These are phyloP conservation scores for Probaryconus sp. DNA, from an alignment of 1,140 invertebrate genomes.

Conservation along the genomic window DNA sequence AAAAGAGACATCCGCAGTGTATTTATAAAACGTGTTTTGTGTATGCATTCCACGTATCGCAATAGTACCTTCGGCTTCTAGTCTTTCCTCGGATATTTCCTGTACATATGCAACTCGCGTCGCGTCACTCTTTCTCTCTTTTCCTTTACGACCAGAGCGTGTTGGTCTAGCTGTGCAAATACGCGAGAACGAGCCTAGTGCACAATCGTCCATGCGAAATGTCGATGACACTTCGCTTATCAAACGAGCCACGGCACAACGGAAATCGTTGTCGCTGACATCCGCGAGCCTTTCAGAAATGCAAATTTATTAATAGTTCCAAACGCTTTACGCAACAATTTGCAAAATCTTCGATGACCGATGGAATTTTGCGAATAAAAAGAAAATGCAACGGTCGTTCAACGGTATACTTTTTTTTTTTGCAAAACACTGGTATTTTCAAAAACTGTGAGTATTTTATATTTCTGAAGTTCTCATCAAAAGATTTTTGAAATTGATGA, in stretches of 20 bases:
- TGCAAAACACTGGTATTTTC: too few species aligned
- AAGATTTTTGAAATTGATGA: too few species aligned
- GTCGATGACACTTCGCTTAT: constrained; percentile 57
- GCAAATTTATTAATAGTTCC: constrained; percentile 37
- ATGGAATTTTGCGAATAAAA: too few species aligned
- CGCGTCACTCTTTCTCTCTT: constrained; percentile 12
- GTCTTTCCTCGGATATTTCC: constrained; percentile 9
- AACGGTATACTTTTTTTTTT: too few species aligned
- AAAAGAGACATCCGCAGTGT: constrained; percentile 1
- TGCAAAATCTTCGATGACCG: too few species aligned
- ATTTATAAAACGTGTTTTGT: constrained; percentile 11
- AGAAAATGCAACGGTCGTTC: too few species aligned
- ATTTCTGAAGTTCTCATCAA: too few species aligned
- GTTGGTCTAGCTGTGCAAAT: constrained; percentile 44
- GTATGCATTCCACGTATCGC: constrained; percentile 23
- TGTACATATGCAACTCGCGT: constrained; percentile 34
- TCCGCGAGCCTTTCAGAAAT: constrained; percentile 22
- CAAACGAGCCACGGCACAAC: constrained; percentile 36
- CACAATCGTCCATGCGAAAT: constrained; percentile 44
- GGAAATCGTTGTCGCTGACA: constrained; percentile 41
- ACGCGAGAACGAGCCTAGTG: constrained; percentile 42
- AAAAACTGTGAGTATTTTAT: too few species aligned
- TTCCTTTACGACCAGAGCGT: constrained; percentile 15
- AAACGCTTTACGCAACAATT: too few species aligned
- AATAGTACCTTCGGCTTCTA: background rate